Base-by-base conservation (phyloP, 2,888 invertebrate genomes). In the Bellardia bayeri region DNA sequence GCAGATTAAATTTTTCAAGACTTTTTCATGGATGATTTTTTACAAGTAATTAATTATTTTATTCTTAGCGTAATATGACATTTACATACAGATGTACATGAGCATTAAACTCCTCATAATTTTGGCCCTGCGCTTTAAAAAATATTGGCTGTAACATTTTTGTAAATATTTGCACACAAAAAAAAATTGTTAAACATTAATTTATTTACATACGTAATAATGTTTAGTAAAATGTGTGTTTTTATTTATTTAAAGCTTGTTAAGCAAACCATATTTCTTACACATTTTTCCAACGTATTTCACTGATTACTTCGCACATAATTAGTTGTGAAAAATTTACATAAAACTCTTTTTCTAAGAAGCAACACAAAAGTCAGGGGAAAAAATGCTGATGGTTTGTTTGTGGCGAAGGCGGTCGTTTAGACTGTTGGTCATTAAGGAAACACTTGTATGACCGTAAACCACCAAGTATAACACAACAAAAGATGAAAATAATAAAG, bases 301-400 rank as follows among this genome's bases (percentile, higher is more conserved):
- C 56, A 37, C 74, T 74, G 82, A 82, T 82, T 82, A 82, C 58
- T 82, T 82, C 58, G 74, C 82, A 82, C 82, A 82, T 74, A 82
- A 82, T 74, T 82, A 74, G 58, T 82, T 74, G 82, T 74, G 37
- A 82, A 74, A 74, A 58, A 74, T 75, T 82, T 75, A 82, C 74
- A 82, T 82, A 82, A 74, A 75, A 66, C n/a, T 45, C 37, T 72
- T 74, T 74, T 74, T 42, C 56, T 16, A 69, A 45, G 16, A 54
- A 69, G 45, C 64, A 56, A 30, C 7, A 54, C 66, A 61, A 30
- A 33, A 54, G 30, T 16, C 11, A 51, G 40, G 42, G 33, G 40
- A 61, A 23, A 23, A 74, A n/a, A 42, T 30, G 61, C 16, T 66
- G 78, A 78, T 78, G 74, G 74, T 61, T 74, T 13, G 64, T 64